These are phyloP conservation scores for Cydia pomonella DNA, from an alignment of 1,140 invertebrate species.

Conservation along the genomic window DNA sequence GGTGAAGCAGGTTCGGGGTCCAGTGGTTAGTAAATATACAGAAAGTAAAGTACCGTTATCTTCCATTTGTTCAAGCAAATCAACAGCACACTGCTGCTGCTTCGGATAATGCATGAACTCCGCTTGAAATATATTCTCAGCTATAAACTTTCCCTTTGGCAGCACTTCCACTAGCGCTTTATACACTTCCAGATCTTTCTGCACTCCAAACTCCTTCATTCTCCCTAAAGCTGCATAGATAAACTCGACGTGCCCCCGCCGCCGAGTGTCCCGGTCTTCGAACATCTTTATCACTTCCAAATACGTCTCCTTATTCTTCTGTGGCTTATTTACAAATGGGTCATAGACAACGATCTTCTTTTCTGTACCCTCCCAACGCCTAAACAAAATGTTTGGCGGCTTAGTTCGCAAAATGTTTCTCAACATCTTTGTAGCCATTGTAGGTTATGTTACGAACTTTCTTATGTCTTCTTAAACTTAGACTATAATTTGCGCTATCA, in stretches of 20 bases:
- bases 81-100: constrained; percentile 95
- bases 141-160: constrained; percentile 94
- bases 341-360: constrained; percentile 69
- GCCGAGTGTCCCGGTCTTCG: constrained; percentile 81
- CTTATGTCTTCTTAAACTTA: constrained; percentile 17
- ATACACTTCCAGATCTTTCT: constrained; percentile 95
- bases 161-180: constrained; percentile 95
- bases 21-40: neutral
- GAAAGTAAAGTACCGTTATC: constrained; percentile 84
- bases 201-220: constrained; percentile 94
- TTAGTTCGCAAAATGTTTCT: constrained; percentile 54
- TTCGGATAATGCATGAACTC: constrained; percentile 96
- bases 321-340: constrained; percentile 80
- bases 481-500: neutral
- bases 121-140: constrained; percentile 89
- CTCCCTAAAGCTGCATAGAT: constrained; percentile 93
- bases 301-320: constrained; percentile 88
- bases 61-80: constrained; percentile 95
- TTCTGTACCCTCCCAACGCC: constrained; percentile 63
- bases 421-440: constrained; percentile 62
- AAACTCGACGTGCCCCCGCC: constrained; percentile 94
- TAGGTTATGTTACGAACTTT: constrained; percentile 42
- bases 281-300: constrained; percentile 88
- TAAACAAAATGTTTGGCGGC: constrained; percentile 48
- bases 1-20: no score